Evolutionary conservation across 2,888 invertebrate genomes (phyloP).

Genomic region (Trichacis sp.): DNA sequence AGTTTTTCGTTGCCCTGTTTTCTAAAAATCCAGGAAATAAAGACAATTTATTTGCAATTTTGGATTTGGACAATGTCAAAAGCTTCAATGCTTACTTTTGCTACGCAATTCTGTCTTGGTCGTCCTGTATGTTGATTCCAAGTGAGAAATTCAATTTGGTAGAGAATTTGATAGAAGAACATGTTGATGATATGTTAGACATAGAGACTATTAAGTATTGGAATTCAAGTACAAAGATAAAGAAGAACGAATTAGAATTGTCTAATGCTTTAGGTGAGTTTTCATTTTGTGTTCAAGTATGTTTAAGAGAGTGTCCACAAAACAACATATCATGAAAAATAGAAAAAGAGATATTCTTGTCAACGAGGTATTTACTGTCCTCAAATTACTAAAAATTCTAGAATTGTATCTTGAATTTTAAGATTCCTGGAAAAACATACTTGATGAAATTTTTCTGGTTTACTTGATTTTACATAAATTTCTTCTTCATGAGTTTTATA

Average conservation of each 20-base stretch:
- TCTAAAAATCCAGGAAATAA: constrained; percentile 39
- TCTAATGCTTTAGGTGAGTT: constrained; percentile 44
- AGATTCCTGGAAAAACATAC: no score
- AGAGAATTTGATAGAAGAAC: constrained; percentile 42
- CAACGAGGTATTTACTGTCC: no score
- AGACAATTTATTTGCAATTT: constrained; percentile 48
- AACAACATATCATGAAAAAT: background rate
- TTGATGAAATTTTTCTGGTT: no score
- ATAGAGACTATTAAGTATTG: constrained; percentile 50
- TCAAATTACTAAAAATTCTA: no score
- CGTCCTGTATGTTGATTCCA: constrained; percentile 22
- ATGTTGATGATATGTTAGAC: constrained; percentile 51
- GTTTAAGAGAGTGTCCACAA: background rate
- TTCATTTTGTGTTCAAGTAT: background rate
- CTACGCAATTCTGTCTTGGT: constrained; percentile 55
- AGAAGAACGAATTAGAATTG: constrained; percentile 50
- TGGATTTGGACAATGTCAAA: constrained; percentile 39
- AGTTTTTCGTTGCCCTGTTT: constrained; percentile 50
- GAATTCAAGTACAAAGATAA: constrained; percentile 49
- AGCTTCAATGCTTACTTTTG: constrained; percentile 62
- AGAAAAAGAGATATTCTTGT: no score
- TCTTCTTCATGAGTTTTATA: no score
- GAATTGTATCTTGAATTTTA: no score
- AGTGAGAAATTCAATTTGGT: constrained; percentile 26
- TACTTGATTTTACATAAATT: no score